Conservation (phyloP, 23 tunicate genomes). For the Phallusia fumigata region DNA sequence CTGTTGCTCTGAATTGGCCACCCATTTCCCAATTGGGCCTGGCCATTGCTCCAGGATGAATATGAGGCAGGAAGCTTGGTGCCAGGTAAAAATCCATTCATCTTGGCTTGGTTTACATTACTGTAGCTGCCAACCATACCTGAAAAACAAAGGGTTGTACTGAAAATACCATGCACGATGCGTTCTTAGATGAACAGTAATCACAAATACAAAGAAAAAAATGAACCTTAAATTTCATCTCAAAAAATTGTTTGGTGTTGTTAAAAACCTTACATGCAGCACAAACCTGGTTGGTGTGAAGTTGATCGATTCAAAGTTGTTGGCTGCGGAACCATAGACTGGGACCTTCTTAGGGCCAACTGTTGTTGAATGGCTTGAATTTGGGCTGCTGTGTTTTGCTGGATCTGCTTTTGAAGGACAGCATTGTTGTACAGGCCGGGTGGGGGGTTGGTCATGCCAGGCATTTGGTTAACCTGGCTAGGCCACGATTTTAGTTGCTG, state of each 20-base stretch:
- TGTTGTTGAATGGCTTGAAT: constrained; percentile 81
- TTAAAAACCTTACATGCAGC: no score
- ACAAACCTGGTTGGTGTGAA: constrained; percentile 76
- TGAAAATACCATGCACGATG: no score
- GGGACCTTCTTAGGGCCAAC: constrained; percentile 54
- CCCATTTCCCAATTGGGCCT: constrained; percentile 25
- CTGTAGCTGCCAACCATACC: constrained; percentile 5
- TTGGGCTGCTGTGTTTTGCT: constrained; percentile 53
- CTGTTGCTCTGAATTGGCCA: constrained; percentile 29
- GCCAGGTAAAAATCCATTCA: constrained; percentile 8
- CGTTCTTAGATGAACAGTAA: no score
- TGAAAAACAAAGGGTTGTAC: background rate
- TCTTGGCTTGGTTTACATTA: background rate
- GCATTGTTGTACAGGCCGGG: constrained; percentile 43
- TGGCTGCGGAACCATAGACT: constrained; percentile 25
- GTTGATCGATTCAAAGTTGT: constrained; percentile 58
- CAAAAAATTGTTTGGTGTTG: no score
- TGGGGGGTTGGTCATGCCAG: constrained; percentile 38
- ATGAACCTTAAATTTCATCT: background rate
- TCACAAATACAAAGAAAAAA: background rate
- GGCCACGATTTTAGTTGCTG: constrained; percentile 60
- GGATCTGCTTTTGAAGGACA: constrained; percentile 38
- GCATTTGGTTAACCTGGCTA: background rate
- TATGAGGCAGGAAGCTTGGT: constrained; percentile 30
- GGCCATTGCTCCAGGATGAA: constrained; percentile 93